phyloP scores from a whole-genome alignment of 2,888 invertebrate species.

The Clanis bilineata region DNA sequence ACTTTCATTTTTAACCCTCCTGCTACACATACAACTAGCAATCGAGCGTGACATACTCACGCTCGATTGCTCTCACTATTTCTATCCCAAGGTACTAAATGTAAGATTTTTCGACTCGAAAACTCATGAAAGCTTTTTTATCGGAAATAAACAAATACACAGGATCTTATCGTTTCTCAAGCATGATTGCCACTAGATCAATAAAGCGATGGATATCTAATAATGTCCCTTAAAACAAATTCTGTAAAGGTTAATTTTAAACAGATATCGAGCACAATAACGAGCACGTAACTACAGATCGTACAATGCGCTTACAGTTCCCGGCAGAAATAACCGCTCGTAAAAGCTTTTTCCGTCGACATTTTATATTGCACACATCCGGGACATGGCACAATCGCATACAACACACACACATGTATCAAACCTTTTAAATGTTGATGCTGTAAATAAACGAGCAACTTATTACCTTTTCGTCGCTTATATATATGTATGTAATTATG shows the following conservation, averaged over 20 bases:
- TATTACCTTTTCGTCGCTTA: conserved; percentile 3
- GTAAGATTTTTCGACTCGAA: too few species aligned
- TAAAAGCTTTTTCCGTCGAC: conserved; percentile 72
- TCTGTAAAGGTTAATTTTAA: conserved; percentile 17
- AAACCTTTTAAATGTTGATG: conserved; percentile 33
- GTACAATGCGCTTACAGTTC: conserved; percentile 46
- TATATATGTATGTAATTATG: too few species aligned
- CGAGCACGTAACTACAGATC: conserved; percentile 20
- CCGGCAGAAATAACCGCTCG: conserved; percentile 64
- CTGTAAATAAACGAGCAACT: conserved; percentile 26
- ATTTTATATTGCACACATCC: conserved; percentile 69
- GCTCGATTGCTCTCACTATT: too few species aligned
- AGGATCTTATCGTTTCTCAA: too few species aligned
- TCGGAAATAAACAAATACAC: too few species aligned
- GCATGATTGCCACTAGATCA: too few species aligned
- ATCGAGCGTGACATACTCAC: too few species aligned
- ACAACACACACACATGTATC: conserved; percentile 17
- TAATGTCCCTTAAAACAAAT: neutral
- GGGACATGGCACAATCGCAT: conserved; percentile 26
- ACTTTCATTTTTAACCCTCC: too few species aligned
- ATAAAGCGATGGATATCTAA: neutral
- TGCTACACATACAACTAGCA: too few species aligned
- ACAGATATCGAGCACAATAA: conserved; percentile 20
- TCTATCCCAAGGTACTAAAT: too few species aligned
- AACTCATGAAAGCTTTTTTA: too few species aligned